These are phyloP conservation scores for Dorcus parallelipipedus DNA, from an alignment of 2,888 invertebrate genomes.

Conservation along the genomic window DNA sequence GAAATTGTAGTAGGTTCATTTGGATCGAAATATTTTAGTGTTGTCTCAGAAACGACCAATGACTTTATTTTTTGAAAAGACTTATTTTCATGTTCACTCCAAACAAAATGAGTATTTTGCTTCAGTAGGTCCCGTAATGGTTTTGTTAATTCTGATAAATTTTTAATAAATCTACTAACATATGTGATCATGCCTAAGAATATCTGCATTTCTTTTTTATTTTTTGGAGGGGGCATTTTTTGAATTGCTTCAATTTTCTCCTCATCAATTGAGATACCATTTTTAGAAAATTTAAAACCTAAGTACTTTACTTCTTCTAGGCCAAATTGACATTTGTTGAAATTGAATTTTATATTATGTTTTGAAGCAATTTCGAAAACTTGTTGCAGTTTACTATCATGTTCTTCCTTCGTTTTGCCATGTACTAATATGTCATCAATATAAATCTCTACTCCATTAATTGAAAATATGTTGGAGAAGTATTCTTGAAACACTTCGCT, in stretches of 20 bases:
- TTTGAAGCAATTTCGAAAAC: slow-evolving; percentile 25
- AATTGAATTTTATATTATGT: slow-evolving; percentile 28
- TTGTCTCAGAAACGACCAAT: not conserved
- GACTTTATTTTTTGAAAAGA: slow-evolving; percentile 4
- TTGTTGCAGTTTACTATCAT: slow-evolving; percentile 19
- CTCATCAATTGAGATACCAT: slow-evolving; percentile 6
- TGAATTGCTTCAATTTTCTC: slow-evolving; percentile 13
- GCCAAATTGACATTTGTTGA: slow-evolving; percentile 17
- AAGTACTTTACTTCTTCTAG: slow-evolving; percentile 7
- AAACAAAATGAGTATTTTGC: not conserved
- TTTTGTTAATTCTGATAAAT: slow-evolving; percentile 11
- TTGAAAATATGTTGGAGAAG: slow-evolving; percentile 3
- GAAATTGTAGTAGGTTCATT: not conserved
- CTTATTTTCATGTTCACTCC: not conserved
- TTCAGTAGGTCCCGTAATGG: slow-evolving; percentile 4
- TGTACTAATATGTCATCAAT: slow-evolving; percentile 30
- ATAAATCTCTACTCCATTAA: slow-evolving; percentile 12
- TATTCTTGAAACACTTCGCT: slow-evolving; percentile 17
- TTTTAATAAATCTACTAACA: slow-evolving; percentile 11
- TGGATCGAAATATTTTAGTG: not conserved
- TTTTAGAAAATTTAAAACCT: slow-evolving; percentile 4
- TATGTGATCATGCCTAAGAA: slow-evolving; percentile 14
- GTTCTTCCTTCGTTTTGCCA: slow-evolving; percentile 20
- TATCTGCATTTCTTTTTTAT: slow-evolving; percentile 9
- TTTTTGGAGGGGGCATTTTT: slow-evolving; percentile 7